Base-by-base conservation (phyloP, 2,888 invertebrate species). In the Harpagoxenus sublaevis region DNA sequence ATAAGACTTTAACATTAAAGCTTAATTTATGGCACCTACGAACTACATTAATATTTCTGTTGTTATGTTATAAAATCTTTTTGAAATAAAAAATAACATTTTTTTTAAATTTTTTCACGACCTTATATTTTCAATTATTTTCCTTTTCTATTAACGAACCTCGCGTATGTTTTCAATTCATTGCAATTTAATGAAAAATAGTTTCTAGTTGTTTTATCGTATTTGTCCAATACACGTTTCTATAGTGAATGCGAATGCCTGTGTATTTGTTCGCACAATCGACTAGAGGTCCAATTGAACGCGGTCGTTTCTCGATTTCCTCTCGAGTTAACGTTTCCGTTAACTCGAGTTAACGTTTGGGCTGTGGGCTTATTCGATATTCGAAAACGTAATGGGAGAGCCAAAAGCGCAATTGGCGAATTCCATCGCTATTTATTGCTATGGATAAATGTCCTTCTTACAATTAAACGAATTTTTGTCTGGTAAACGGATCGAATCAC, bases 291-390 rank as follows among this genome's bases (percentile, higher is more conserved):
- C 48, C 71, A 79, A 79, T 79, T 79, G 60, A 79, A 73, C 79
- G 79, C 73, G 79, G 79, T 79, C 23, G 18, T 79, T 79, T 60
- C 79, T 79, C 79, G 73, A 79, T 79, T 79, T 79, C 73, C 73
- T 60, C 79, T 79, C 73, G 60, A 81, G 73, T 81, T 81, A 81
- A 73, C 73, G 60, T 71, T 79, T 71, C 68, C 71, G 39, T n/a
- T n/a, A n/a, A n/a, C 79, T 79, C 73, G 60, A 81, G 73, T 81
- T 81, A 81, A 73, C 73, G 60, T 28, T 81, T 71, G 39, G 45
- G 8, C 28, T 71, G 35, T 8, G 23, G 60, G 48, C 73, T 71
- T 60, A 73, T 57, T 57, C 45, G 55, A 55, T 55, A 68, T 71
- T 79, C 73, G 79, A 48, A 79, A 79, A 71, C 48, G 39, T 39